Evolutionary conservation across 1,140 invertebrate genomes (phyloP), one percentile per base, ranked within the genome.

Genomic region (Aphaenogaster ashmeadi): DNA sequence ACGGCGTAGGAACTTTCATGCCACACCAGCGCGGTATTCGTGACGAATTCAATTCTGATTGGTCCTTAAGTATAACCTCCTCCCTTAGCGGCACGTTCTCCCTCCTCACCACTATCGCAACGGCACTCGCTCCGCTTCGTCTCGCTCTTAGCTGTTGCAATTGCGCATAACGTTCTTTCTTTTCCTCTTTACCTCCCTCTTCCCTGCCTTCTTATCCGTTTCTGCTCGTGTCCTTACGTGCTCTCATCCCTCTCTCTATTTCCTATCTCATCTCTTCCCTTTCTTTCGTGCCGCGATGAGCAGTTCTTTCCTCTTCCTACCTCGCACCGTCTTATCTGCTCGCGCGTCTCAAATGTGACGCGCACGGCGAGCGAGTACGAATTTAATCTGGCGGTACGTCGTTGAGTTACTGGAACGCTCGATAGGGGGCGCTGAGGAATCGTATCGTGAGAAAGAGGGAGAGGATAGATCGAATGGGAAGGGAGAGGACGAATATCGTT

Each of bases 41-140:
- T 95, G 94, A 95, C 95, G 95, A 95, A 95, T 95, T 95, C 94
- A 95, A 95, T 95, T 95, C 95, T 93, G 95, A 95, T 95, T 95
- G 95, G 95, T 95, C 93, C 94, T 95, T 95, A 95, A 95, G 93
- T 94, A 94, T 94, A 95, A 91, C 94, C 94, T 94, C 94, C 94
- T 91, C 94, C 91, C 92, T 93, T 92, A 89, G 87, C 89, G 93
- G 89, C 91, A 91, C 89, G 90, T 91, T 90, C 81, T 88, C 83
- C 87, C 87, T 75, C 72, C 54, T 78, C 64, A 21, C 71, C 21
- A 36, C 38, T 79, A 67, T 79, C 38, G 52, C n/a, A 54, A 21
- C 69, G 60, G 44, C 72, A 67, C 78, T 60, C 54, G 58, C 58
- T 80, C 77, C 58, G 21, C 56, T 88, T 88, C 66, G 75, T 83